Base-by-base conservation (phyloP, 2,888 invertebrate genomes). In the Apoderus coryli region DNA sequence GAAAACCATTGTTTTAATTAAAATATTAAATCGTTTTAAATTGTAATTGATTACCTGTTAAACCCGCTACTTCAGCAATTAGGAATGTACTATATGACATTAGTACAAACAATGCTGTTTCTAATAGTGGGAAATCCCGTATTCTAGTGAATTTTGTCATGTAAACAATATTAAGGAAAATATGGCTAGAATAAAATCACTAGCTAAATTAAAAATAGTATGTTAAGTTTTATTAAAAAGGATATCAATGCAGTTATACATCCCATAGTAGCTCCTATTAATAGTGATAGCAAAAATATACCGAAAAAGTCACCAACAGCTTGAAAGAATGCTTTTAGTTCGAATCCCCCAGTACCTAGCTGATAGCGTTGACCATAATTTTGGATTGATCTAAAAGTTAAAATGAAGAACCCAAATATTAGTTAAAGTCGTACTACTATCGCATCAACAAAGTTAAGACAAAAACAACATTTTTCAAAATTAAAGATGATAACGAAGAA, bases 11-110 rank as follows among this genome's bases (percentile, higher is more conserved):
- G n/a, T n/a, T n/a, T n/a, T n/a, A n/a, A n/a, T n/a, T n/a, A n/a
- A n/a, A n/a, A n/a, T n/a, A n/a, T n/a, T n/a, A n/a, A n/a, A n/a
- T n/a, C n/a, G n/a, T n/a, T n/a, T n/a, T n/a, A n/a, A 16, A 3
- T 27, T 10, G 14, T 26, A 27, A 7, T 15, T 29, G 32, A 44
- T 55, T 60, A 85, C 89, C 95, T 46, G 95, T 93, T n/a, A 96
- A 65, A 56, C 90, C 86, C 27, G 85, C 77, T 26, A 89, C 90
- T 65, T 98, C 96, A 2, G 95, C 93, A 41, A 95, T 82, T 36
- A 96, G 72, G 61, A 96, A 98, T 24, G 95, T 90, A 46, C 88
- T 84, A 57, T 96, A 98, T 0, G 95, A 95, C 89, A 93, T 93
- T 31, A 96, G 72, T 29, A 96, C 88, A 61, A 98, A 96, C 23